Conservation (phyloP, 1,140 invertebrate genomes). For the Zaprionus davidi region DNA sequence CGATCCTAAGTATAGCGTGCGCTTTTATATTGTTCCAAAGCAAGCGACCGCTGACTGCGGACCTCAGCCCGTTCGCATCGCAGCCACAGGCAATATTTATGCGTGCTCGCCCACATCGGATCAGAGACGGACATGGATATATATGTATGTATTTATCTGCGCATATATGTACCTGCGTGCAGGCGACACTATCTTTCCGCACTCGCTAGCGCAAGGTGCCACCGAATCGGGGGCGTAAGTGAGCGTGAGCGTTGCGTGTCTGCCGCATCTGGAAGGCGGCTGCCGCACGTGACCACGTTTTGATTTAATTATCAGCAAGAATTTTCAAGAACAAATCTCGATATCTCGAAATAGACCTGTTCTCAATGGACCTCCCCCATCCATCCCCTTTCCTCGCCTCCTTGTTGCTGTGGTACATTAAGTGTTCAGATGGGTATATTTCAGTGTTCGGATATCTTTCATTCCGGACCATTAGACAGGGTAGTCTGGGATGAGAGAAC, state of each 20-base stretch:
- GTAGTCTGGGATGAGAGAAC: conserved; percentile 4
- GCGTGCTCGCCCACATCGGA: conserved; percentile 31
- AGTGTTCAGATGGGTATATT: not conserved
- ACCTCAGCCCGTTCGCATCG: not conserved
- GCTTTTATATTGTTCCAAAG: conserved; percentile 60
- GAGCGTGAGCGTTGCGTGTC: conserved; percentile 36
- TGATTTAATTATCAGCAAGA: conserved; percentile 65
- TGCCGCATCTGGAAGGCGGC: conserved; percentile 46
- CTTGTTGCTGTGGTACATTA: not conserved
- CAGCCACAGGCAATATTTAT: conserved; percentile 40
- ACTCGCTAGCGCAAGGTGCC: conserved; percentile 58
- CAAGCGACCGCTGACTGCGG: conserved; percentile 40
- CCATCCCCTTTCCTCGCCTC: not conserved
- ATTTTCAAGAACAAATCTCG: conserved; percentile 63
- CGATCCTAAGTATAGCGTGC: conserved; percentile 18
- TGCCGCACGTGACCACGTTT: conserved; percentile 62
- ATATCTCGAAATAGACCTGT: conserved; percentile 28
- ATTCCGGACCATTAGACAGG: conserved; percentile 6
- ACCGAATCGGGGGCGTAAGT: conserved; percentile 35
- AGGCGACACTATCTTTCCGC: conserved; percentile 65
- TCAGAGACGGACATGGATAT: not conserved
- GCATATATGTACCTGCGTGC: conserved; percentile 3
- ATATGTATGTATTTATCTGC: not conserved
- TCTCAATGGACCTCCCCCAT: not conserved
- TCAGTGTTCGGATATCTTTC: conserved; percentile 5